Evolutionary conservation across 2,888 invertebrate genomes (phyloP).

Genomic region (Romanomermis culicivorax): DNA sequence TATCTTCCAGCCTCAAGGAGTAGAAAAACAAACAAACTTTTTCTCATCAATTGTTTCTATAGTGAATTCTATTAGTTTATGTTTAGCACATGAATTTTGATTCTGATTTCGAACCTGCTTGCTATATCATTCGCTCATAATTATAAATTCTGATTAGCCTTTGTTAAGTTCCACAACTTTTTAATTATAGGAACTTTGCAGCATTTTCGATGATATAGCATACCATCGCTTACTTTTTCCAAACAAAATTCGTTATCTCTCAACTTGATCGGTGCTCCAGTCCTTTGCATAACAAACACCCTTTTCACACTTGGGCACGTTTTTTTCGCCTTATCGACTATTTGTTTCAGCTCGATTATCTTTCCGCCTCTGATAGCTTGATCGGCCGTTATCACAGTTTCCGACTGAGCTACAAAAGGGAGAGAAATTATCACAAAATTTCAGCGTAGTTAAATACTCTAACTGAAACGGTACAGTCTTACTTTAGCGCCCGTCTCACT

Average conservation of each 20-base stretch:
- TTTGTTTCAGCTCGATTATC: slow-evolving; percentile 31
- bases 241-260: slow-evolving; percentile 27
- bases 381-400: slow-evolving; percentile 34
- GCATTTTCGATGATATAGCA: too few species aligned
- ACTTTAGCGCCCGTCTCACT: too few species aligned
- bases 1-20: background rate
- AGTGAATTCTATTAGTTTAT: too few species aligned
- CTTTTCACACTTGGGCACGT: slow-evolving; percentile 30
- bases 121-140: too few species aligned
- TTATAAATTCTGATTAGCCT: too few species aligned
- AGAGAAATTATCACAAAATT: background rate
- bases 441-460: too few species aligned
- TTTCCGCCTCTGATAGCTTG: slow-evolving; percentile 32
- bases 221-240: slow-evolving; percentile 27
- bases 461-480: too few species aligned
- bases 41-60: too few species aligned
- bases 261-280: slow-evolving; percentile 29
- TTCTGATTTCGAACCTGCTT: too few species aligned
- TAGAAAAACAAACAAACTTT: background rate
- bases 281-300: slow-evolving; percentile 32
- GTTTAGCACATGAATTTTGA: too few species aligned
- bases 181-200: too few species aligned
- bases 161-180: too few species aligned
- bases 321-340: slow-evolving; percentile 31
- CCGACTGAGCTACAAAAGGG: slow-evolving; percentile 29